phyloP scores from a whole-genome alignment of 2,113 vertebrate genomes.

The Gorsachius goisagi region DNA sequence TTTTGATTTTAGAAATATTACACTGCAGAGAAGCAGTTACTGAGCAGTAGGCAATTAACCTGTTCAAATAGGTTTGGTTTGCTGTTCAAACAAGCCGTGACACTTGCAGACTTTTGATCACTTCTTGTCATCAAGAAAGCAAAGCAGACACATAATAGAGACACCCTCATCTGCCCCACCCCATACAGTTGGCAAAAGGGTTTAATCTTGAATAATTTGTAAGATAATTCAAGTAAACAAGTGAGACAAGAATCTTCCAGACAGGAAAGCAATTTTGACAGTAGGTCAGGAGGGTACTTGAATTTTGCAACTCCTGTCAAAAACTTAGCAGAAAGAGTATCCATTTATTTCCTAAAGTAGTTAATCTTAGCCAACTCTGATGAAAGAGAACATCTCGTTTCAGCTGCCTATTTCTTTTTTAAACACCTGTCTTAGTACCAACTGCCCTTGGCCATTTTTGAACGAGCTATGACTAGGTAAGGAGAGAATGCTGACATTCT shows the following conservation, averaged over 20 bases:
- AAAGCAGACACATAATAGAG: not conserved
- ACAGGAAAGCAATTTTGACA: not conserved
- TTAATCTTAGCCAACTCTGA: not conserved
- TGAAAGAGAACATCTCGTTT: not conserved
- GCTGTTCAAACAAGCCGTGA: not conserved
- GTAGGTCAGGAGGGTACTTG: not conserved
- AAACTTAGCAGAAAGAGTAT: not conserved
- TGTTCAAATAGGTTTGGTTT: not conserved
- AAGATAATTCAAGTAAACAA: not conserved
- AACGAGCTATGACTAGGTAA: slow-evolving; percentile 41
- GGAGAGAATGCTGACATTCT: slow-evolving; percentile 66
- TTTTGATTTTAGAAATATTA: not conserved
- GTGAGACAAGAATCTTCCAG: not conserved
- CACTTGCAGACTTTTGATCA: not conserved
- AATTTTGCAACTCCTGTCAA: not conserved
- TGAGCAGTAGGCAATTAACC: not conserved
- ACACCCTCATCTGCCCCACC: not conserved
- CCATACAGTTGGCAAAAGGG: not conserved
- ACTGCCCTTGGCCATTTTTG: slow-evolving; percentile 9
- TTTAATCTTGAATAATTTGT: not conserved
- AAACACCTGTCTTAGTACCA: not conserved
- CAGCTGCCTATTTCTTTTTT: not conserved
- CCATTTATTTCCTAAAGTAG: not conserved
- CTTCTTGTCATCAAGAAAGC: not conserved
- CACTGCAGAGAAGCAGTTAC: not conserved